Base-by-base conservation (phyloP, 2,888 invertebrate species). In the Elmis aenea region DNA sequence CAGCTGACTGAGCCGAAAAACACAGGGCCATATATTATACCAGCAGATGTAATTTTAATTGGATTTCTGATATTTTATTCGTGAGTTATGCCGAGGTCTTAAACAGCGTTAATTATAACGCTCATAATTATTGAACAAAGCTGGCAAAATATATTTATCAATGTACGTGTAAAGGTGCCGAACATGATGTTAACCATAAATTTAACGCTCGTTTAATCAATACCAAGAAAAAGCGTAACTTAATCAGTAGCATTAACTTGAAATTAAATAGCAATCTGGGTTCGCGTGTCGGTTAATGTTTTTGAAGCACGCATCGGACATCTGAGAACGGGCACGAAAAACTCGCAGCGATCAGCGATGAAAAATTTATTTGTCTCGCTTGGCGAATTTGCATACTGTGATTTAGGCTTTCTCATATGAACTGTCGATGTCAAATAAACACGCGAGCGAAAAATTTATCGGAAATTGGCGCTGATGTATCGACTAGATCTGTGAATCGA, bases 281-380 rank as follows among this genome's bases (percentile, higher is more conserved):
- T 40, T 58, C 50, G 61, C 61, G 59, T 61, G 61, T 50, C 45
- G 34, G 41, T 53, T 58, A 58, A 61, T 55, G 55, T 45, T 43
- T 46, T 33, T 37, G 36, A 40, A 35, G 42, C 61, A 61, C 60
- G 61, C 60, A 61, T 48, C 42, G 33, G 34, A 33, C 42, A 34
- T 36, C 35, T 27, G 25, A 36, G 28, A 36, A 36, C 28, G 31
- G 26, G n/a, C n/a, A n/a, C n/a, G n/a, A n/a, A n/a, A n/a, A n/a
- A n/a, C 42, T 42, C 33, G 42, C 42, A 33, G 33, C 33, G 34
- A 42, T 42, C 42, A 42, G 34, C 37, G 44, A 29, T 33, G 42
- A 51, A 57, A 54, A 57, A 58, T 58, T 58, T 58, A 57, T 58
- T 56, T 52, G 55, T 56, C 53, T 49, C 42, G 43, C 26, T 39